These are phyloP conservation scores for Sitta carolinensis DNA, from an alignment of 2,797 vertebrate species.

Conservation along the genomic window DNA sequence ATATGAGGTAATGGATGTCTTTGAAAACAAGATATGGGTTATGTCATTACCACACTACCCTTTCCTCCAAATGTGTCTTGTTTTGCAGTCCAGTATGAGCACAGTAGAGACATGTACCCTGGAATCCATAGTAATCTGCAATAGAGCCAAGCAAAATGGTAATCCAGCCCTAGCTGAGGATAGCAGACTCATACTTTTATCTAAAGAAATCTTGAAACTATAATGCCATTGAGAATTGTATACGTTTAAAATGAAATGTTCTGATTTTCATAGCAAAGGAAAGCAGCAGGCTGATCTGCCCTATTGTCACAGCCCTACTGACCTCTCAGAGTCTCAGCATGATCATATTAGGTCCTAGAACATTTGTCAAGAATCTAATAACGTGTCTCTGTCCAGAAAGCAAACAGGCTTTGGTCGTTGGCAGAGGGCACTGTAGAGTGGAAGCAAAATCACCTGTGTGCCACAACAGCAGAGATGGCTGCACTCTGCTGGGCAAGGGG, in stretches of 20 bases:
- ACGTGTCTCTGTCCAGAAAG: not conserved
- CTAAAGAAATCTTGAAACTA: not conserved
- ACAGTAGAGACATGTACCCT: not conserved
- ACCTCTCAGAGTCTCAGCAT: not conserved
- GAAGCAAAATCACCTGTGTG: not conserved
- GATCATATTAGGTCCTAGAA: not conserved
- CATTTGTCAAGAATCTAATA: not conserved
- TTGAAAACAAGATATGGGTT: not conserved
- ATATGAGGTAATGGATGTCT: not conserved
- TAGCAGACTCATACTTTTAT: not conserved
- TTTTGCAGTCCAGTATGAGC: not conserved
- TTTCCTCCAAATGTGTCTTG: not conserved
- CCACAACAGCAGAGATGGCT: not conserved
- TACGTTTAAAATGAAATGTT: not conserved
- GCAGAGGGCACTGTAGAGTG: not conserved
- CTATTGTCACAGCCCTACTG: not conserved
- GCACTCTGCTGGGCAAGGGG: not conserved
- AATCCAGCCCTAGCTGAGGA: not conserved
- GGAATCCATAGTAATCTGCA: not conserved
- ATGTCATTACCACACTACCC: not conserved
- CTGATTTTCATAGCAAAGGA: not conserved
- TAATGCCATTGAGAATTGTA: not conserved
- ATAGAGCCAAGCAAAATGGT: not conserved
- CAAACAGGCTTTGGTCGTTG: not conserved
- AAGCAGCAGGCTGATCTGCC: not conserved